A percentile compares a stretch with the other conserved stretches of the same genome.
These are phyloP conservation scores for Hemitrygon akajei DNA, from an alignment of 2,797 vertebrate species.

Conservation along the genomic window DNA sequence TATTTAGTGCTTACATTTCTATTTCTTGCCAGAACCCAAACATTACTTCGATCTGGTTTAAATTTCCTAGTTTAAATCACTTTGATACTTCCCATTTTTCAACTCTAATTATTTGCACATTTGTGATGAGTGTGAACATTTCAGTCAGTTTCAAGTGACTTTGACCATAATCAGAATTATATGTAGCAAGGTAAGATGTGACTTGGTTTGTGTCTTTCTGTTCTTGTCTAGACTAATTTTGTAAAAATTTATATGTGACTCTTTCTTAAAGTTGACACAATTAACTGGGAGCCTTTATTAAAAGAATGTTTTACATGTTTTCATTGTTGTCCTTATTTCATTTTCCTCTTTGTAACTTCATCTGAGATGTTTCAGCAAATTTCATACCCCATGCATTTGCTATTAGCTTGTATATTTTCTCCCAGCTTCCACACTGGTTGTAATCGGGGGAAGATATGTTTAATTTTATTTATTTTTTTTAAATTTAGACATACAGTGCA, in stretches of 20 bases:
- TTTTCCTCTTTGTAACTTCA: conserved; percentile 62
- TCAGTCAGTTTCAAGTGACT: conserved; percentile 16
- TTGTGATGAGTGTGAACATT: conserved; percentile 20
- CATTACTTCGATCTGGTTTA: conserved; percentile 31
- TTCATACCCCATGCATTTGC: conserved; percentile 55
- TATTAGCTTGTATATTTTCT: not conserved
- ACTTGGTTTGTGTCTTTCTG: not conserved
- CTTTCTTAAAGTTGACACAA: not conserved
- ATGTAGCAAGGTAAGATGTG: not conserved
- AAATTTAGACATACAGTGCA: no score
- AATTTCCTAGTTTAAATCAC: conserved; percentile 1
- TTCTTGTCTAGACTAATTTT: not conserved
- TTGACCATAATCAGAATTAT: not conserved
- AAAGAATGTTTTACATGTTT: conserved; percentile 36
- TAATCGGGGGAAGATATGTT: not conserved
- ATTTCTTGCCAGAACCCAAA: not conserved
- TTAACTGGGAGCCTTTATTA: not conserved
- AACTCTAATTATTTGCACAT: conserved; percentile 29
- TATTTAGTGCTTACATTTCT: not conserved
- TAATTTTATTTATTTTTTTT: no score
- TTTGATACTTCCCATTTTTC: conserved; percentile 18
- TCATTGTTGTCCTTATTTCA: conserved; percentile 55
- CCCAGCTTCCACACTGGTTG: not conserved
- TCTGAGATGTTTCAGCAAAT: conserved; percentile 55
- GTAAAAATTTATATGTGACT: not conserved